These are phyloP conservation scores for Notoglanidium macrostoma DNA, from an alignment of 2,797 vertebrate species.

Conservation along the genomic window DNA sequence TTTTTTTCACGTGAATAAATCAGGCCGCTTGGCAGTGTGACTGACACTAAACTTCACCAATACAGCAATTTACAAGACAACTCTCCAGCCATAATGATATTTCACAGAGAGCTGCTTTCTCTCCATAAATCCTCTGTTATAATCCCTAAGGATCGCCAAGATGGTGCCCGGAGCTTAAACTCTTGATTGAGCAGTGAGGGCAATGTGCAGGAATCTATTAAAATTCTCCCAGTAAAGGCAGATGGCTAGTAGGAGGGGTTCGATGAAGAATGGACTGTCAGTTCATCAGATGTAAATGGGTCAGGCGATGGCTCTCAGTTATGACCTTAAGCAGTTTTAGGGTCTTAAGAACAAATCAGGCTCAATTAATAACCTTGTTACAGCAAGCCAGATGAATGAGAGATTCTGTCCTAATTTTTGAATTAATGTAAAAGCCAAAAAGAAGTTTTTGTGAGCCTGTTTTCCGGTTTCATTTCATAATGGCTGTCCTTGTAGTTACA, in stretches of 20 bases:
- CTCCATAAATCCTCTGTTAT: conserved; percentile 79
- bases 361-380: conserved; percentile 17
- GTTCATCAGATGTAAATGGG: conserved; percentile 49
- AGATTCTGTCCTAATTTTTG: not conserved
- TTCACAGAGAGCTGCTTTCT: conserved; percentile 83
- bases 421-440: conserved; percentile 2
- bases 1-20: conserved; percentile 68
- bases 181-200: conserved; percentile 79
- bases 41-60: conserved; percentile 68
- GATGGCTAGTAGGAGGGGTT: conserved; percentile 45
- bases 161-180: conserved; percentile 79
- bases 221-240: conserved; percentile 45
- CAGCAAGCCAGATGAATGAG: not conserved
- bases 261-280: conserved; percentile 50
- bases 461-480: conserved; percentile 11
- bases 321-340: conserved; percentile 32
- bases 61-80: conserved; percentile 76
- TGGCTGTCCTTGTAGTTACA: conserved; percentile 2
- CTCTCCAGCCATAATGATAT: conserved; percentile 82
- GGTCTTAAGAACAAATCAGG: conserved; percentile 27
- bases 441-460: not conserved
- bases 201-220: conserved; percentile 60
- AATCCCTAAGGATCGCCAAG: conserved; percentile 77
- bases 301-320: conserved; percentile 45
- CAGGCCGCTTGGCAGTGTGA: conserved; percentile 66